A percentile compares a stretch with the other conserved stretches of the same genome.
These are phyloP conservation scores for Thamnophis elegans DNA, from an alignment of 2,797 vertebrate species.

Conservation along the genomic window DNA sequence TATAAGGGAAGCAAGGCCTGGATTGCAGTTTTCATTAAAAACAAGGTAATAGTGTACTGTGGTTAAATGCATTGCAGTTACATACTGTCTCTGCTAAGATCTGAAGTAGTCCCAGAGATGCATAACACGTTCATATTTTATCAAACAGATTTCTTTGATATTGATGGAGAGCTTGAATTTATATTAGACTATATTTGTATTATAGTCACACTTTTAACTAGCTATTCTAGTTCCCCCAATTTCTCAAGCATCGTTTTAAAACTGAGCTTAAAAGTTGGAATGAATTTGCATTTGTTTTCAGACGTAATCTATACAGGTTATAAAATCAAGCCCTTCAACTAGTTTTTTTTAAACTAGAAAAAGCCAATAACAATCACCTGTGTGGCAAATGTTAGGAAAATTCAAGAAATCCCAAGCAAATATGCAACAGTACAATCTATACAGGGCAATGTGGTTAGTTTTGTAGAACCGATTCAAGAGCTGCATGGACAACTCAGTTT, in stretches of 20 bases:
- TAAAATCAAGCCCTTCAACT: background rate
- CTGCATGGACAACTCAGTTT: constrained; percentile 47
- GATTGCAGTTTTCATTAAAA: constrained; percentile 57
- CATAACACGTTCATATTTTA: constrained; percentile 24
- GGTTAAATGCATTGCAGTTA: constrained; percentile 56
- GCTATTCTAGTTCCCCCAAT: constrained; percentile 20
- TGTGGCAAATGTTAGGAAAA: background rate
- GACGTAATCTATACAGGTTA: background rate
- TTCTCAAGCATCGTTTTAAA: constrained; percentile 40
- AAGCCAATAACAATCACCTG: background rate
- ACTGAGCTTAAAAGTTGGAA: constrained; percentile 4
- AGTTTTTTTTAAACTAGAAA: background rate
- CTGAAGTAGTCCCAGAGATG: constrained; percentile 50
- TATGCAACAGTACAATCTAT: background rate
- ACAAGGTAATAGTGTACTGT: constrained; percentile 62
- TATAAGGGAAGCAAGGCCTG: constrained; percentile 78
- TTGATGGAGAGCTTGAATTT: constrained; percentile 49
- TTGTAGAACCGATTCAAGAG: constrained; percentile 4
- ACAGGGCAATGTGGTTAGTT: background rate
- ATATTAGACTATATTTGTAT: constrained; percentile 10
- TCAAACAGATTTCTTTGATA: constrained; percentile 46
- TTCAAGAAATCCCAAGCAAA: background rate
- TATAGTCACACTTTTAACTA: constrained; percentile 23
- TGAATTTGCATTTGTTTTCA: background rate
- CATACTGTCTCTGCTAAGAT: constrained; percentile 58